Percentiles rank a stretch among this genome's conserved stretches.
These are phyloP conservation scores for Sericinus montela DNA, from an alignment of 2,888 invertebrate species.

Conservation along the genomic window DNA sequence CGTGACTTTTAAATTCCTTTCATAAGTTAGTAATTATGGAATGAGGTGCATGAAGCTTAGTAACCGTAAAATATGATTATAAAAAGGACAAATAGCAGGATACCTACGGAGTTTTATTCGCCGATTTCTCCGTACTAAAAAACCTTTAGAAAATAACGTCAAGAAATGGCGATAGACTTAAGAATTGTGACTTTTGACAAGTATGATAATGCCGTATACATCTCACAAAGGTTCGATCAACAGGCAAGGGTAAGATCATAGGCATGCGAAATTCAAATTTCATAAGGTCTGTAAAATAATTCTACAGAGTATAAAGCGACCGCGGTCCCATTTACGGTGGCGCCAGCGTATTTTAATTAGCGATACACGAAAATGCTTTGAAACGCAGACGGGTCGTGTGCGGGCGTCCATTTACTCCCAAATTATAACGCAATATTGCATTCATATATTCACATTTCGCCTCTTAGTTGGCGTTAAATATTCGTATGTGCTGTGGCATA, in stretches of 20 bases:
- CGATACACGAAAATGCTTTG: conserved; percentile 76
- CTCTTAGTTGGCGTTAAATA: conserved; percentile 19
- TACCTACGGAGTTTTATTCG: no score
- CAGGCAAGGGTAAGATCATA: conserved; percentile 17
- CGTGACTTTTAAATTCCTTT: no score
- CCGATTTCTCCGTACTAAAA: no score
- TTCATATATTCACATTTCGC: conserved; percentile 37
- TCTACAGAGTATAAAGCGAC: conserved; percentile 39
- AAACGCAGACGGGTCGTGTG: conserved; percentile 47
- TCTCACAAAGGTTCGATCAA: conserved; percentile 2
- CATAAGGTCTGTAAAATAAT: conserved; percentile 57
- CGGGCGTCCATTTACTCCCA: conserved; percentile 43
- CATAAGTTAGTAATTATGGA: no score
- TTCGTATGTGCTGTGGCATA: conserved; percentile 19
- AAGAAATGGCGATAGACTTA: no score
- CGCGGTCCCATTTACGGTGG: conserved; percentile 49
- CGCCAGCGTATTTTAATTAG: conserved; percentile 77
- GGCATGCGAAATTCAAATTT: conserved; percentile 49
- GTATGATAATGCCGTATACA: no score
- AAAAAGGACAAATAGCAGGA: no score
- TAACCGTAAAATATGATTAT: no score
- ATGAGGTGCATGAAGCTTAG: no score
- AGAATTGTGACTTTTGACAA: no score
- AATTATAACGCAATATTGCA: conserved; percentile 62
- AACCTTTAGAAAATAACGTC: no score